Evolutionary conservation across 1,140 invertebrate species (phyloP).

Genomic region (Psix sp.): DNA sequence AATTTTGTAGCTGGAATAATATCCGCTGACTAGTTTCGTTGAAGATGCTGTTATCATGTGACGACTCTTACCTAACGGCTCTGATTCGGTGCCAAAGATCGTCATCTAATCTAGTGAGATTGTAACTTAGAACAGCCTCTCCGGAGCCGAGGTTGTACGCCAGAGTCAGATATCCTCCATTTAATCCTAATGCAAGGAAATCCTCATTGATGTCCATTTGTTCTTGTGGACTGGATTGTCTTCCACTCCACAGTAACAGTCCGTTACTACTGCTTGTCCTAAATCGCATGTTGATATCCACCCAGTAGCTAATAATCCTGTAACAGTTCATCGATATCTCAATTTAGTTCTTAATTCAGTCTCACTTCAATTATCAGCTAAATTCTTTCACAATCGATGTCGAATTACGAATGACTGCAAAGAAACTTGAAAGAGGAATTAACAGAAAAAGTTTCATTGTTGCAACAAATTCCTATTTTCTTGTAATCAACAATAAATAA

Average conservation of each 20-base stretch:
- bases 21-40: background rate
- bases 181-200: constrained; percentile 90
- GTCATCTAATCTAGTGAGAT: constrained; percentile 91
- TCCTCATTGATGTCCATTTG: constrained; percentile 81
- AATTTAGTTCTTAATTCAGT: constrained; percentile 39
- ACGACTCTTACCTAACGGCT: constrained; percentile 85
- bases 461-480: too few relatives aligned
- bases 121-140: constrained; percentile 88
- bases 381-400: constrained; percentile 35
- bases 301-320: constrained; percentile 86
- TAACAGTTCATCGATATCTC: constrained; percentile 58
- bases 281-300: constrained; percentile 89
- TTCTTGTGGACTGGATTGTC: constrained; percentile 78
- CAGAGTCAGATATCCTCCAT: constrained; percentile 84
- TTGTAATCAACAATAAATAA: too few relatives aligned
- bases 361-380: constrained; percentile 22
- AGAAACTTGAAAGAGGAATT: background rate
- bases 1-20: constrained; percentile 1
- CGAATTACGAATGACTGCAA: constrained; percentile 34
- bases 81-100: constrained; percentile 93
- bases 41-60: constrained; percentile 22
- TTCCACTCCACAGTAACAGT: constrained; percentile 93
- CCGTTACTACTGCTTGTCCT: constrained; percentile 83
- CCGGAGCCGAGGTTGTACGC: constrained; percentile 87
- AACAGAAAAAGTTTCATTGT: too few relatives aligned